phyloP scores from a whole-genome alignment of 2,797 vertebrate species.

The Sebastolobus altivelis region DNA sequence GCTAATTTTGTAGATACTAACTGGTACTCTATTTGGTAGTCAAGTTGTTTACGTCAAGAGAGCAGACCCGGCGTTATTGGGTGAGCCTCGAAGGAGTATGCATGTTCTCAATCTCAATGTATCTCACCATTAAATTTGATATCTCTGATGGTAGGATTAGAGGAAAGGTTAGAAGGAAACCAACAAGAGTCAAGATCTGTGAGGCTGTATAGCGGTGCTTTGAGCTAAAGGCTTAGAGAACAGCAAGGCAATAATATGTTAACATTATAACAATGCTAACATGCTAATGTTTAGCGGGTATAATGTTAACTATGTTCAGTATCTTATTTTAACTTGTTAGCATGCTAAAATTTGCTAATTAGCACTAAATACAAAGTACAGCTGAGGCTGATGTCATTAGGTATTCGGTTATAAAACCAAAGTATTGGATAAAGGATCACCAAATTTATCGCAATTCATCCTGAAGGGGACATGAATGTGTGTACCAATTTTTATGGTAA shows the following conservation, averaged over 20 bases:
- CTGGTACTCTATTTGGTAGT: not conserved
- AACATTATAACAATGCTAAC: not conserved
- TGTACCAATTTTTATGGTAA: not conserved
- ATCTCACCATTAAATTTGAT: not conserved
- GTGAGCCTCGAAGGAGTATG: not conserved
- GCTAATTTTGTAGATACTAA: slow-evolving; percentile 1
- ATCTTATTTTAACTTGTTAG: not conserved
- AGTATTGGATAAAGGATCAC: not conserved
- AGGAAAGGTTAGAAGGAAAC: not conserved
- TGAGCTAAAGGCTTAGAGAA: not conserved
- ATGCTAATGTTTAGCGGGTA: not conserved
- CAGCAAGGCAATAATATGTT: not conserved
- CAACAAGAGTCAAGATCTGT: not conserved
- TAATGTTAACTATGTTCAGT: not conserved
- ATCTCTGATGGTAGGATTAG: not conserved
- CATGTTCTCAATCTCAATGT: not conserved
- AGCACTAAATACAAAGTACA: not conserved
- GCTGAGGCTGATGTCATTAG: not conserved
- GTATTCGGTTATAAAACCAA: not conserved
- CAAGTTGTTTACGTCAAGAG: not conserved
- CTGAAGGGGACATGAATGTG: not conserved
- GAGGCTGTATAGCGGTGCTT: not conserved
- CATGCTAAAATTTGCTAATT: not conserved
- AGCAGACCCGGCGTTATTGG: too few species aligned
- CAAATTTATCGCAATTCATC: not conserved